Evolutionary conservation across 1,140 invertebrate genomes (phyloP), one percentile per base, ranked within the genome.

Genomic region (Papilio machaon): DNA sequence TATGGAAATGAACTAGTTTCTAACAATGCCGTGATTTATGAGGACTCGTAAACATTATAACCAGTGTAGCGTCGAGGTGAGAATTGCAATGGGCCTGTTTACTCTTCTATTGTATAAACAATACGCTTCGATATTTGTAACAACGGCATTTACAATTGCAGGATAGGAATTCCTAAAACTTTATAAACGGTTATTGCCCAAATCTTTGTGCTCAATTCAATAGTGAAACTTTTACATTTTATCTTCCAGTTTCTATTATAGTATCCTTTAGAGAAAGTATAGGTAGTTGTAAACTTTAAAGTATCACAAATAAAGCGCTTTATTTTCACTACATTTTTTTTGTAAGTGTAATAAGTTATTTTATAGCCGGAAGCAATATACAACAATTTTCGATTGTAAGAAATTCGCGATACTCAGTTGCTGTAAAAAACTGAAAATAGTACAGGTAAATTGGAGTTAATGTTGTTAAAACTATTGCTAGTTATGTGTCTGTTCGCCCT

Each of bases 1-100:
- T 93, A 94, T 93, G 93, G 86, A 91, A 93, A 94, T 94, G 85
- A 91, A 90, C 85, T 85, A 85, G 89, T 83, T 85, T 83, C 81
- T 89, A 94, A 94, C 93, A 94, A 93, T 89, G 88, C 87, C 79
- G 82, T 94, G 92, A 94, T 94, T 93, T 94, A 94, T 94, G 86
- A 80, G 47, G 73, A 86, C 87, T 85, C 79, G 74, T 83, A 76
- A 70, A 76, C 74, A 91, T 87, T 89, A 91, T 90, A 92, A 90
- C 73, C 77, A 79, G 35, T 79, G 77, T 84, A 82, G 83, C 79
- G 82, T 80, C 52, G 88, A 94, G 91, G 91, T 94, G 91, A 93
- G 91, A 94, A 94, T 86, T 87, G 82, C 82, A 83, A 82, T 85
- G 82, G 81, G 82, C 87, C 88, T 87, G 82, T 88, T 85, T 77